A percentile compares a stretch with the other conserved stretches of the same genome.
phyloP scores from a whole-genome alignment of 2,113 vertebrate species.

The Leptobrachium leishanense region DNA sequence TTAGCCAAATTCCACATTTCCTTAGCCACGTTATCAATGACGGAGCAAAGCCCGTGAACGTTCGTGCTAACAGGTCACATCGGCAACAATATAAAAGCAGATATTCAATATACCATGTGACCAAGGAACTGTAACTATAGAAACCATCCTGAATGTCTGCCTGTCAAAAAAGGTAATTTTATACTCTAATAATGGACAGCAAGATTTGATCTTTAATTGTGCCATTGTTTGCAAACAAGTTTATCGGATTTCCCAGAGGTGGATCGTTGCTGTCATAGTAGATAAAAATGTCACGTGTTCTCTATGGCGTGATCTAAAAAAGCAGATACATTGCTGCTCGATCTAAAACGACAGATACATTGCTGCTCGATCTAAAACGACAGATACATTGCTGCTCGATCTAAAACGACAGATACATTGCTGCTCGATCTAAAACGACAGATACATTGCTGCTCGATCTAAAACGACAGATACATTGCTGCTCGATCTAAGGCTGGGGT shows the following conservation, averaged over 20 bases:
- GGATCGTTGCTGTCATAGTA: not conserved
- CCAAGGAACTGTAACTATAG: not conserved
- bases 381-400: too few relatives aligned
- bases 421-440: too few relatives aligned
- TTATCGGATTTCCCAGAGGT: not conserved
- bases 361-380: not conserved
- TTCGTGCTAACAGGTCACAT: too few relatives aligned
- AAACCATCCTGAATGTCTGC: not conserved
- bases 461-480: too few relatives aligned
- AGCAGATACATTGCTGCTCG: not conserved
- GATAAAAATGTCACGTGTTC: not conserved
- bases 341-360: not conserved
- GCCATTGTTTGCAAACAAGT: not conserved
- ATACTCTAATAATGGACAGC: not conserved
- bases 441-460: too few relatives aligned
- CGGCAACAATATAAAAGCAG: not conserved
- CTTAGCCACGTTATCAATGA: too few relatives aligned
- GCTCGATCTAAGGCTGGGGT: too few relatives aligned
- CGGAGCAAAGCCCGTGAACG: too few relatives aligned
- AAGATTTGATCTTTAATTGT: not conserved
- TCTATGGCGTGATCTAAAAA: not conserved
- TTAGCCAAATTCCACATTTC: too few relatives aligned
- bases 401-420: too few relatives aligned
- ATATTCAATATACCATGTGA: not conserved
- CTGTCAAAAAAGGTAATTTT: not conserved